These are phyloP conservation scores for Pseudoatta argentina DNA, from an alignment of 1,140 invertebrate genomes.

Conservation along the genomic window DNA sequence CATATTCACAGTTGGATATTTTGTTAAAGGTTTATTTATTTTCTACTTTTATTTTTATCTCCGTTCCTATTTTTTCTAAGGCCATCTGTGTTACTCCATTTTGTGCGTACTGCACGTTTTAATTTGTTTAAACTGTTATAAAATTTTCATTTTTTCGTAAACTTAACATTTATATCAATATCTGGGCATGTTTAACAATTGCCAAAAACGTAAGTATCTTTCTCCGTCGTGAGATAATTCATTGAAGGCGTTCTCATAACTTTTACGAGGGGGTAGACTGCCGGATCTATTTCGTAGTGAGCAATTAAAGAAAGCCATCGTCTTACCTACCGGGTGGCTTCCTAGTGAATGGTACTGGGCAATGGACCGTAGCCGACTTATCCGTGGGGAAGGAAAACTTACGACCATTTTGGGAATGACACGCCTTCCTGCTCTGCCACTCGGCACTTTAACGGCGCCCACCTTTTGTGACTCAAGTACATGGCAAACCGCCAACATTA, in stretches of 20 bases:
- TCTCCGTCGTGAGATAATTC: constrained; percentile 30
- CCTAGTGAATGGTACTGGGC: constrained; percentile 61
- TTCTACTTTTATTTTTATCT: background rate
- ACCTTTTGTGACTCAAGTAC: constrained; percentile 3
- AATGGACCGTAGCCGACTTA: constrained; percentile 67
- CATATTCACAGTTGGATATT: background rate
- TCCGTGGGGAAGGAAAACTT: constrained; percentile 52
- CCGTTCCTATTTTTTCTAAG: background rate
- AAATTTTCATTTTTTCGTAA: background rate
- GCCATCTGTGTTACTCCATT: background rate
- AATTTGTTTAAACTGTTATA: background rate
- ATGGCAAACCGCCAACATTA: constrained; percentile 53
- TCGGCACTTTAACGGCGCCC: constrained; percentile 67
- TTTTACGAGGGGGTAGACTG: constrained; percentile 67
- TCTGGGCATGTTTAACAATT: constrained; percentile 1
- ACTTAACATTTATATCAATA: constrained; percentile 8
- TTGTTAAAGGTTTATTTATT: background rate
- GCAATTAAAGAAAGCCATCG: constrained; percentile 79
- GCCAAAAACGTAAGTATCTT: background rate
- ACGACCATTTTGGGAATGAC: constrained; percentile 64
- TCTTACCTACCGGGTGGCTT: constrained; percentile 67
- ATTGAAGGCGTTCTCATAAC: constrained; percentile 49
- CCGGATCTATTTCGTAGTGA: constrained; percentile 64
- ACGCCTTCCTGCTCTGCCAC: constrained; percentile 69
- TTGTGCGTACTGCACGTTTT: too few species aligned